Base-by-base conservation (phyloP, 1,140 invertebrate genomes). In the Nixonia krombeini region DNA sequence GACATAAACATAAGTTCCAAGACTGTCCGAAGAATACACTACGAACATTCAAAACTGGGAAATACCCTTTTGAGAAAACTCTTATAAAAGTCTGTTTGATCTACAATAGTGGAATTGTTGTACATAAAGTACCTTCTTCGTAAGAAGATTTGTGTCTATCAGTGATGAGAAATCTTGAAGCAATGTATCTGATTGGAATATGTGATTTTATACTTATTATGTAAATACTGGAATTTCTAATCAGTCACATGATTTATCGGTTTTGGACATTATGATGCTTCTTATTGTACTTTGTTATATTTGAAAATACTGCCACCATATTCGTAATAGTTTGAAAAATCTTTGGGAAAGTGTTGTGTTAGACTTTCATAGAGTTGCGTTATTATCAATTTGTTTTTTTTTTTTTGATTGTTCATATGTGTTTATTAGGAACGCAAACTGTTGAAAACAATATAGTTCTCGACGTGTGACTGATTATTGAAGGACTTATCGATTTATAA, bases 21-120 rank as follows among this genome's bases (percentile, higher is more conserved):
- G 58, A 62, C 58, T 53, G 50, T 53, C 52, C 8, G 21, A 40
- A 46, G 28, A 51, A 33, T n/a, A 21, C 21, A 31, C 29, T n/a
- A 50, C 10, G 28, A 29, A 9, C 42, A 45, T 52, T 52, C 40
- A 28, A 46, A 61, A 40, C 25, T 41, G 28, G 12, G 37, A 47
- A 13, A 31, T 23, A 31, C 42, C 33, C 23, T 10, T 31, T 28
- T 21, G 9, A 16, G 35, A 46, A 40, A 10, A 40, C 40, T n/a
- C n/a, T 33, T 5, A 52, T 52, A 13, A 50, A 50, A 59, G 46
- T 50, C 50, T 50, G 50, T 44, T 21, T 26, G 7, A 50, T 59
- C 35, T 2, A 31, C 29, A 9, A 4, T 12, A 31, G 29, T 31
- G 29, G 29, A 31, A 31, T 31, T 12, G 31, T 50, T 59, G 56